phyloP scores from a whole-genome alignment of 2,113 vertebrate species.

The Catharus fuscescens region DNA sequence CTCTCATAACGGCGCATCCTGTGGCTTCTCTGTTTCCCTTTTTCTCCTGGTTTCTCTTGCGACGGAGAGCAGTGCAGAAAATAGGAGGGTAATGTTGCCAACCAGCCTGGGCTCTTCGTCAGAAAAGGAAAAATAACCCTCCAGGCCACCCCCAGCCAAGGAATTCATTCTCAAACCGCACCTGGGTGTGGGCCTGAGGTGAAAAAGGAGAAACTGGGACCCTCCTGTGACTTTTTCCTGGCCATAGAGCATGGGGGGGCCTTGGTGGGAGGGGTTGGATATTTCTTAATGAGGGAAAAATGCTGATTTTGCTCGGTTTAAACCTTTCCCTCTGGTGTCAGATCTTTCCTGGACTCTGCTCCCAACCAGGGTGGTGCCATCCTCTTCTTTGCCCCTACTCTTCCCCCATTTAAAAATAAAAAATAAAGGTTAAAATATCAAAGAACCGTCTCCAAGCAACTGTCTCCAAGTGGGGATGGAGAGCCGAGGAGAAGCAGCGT shows the following conservation, averaged over 20 bases:
- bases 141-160: not conserved
- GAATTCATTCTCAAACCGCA: not conserved
- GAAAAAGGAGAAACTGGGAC: not conserved
- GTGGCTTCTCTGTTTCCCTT: constrained; percentile 38
- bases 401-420: not conserved
- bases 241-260: accelerated
- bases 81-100: not conserved
- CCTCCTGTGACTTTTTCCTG: not conserved
- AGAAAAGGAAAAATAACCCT: not conserved
- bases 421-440: not conserved
- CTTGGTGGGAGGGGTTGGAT: not conserved
- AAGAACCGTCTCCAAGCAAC: constrained; percentile 52
- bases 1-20: constrained; percentile 16
- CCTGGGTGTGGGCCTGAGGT: not conserved
- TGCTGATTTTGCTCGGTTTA: not conserved
- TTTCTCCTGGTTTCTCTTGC: not conserved
- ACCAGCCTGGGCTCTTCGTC: not conserved
- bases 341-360: not conserved
- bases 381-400: not conserved
- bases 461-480: not conserved
- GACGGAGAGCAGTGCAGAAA: not conserved
- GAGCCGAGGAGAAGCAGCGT: not conserved
- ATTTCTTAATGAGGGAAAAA: not conserved
- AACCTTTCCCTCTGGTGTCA: not conserved
- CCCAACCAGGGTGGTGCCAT: accelerated